Percentiles rank a stretch among this genome's conserved stretches.
Evolutionary conservation across 1,140 invertebrate genomes (phyloP).

Genomic region (Halesus radiatus): DNA sequence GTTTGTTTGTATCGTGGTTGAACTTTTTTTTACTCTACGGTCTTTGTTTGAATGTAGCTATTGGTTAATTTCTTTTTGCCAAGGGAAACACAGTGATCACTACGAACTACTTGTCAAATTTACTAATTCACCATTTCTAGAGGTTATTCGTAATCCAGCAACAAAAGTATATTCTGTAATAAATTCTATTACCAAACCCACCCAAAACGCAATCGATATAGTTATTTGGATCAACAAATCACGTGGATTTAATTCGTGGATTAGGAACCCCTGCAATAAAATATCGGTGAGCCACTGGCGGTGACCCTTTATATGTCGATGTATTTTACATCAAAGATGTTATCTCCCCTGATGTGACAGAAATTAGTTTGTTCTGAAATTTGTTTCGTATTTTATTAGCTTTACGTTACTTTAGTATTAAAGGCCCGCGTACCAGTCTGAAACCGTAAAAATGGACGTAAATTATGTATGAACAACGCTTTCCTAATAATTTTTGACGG

Average conservation of each 20-base stretch:
- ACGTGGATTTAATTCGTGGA: background rate
- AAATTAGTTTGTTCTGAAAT: constrained; percentile 42
- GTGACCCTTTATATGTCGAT: constrained; percentile 21
- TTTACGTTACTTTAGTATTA: background rate
- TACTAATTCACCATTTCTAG: too few species aligned
- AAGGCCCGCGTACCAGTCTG: background rate
- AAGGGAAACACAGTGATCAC: too few species aligned
- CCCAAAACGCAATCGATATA: background rate
- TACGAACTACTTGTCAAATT: too few species aligned
- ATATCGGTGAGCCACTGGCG: background rate
- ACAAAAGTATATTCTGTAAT: too few species aligned
- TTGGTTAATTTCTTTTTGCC: too few species aligned
- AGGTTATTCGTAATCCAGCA: too few species aligned
- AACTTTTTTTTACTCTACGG: too few species aligned
- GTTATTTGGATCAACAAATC: background rate
- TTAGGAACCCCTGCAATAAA: background rate
- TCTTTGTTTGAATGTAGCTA: too few species aligned
- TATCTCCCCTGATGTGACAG: constrained; percentile 38
- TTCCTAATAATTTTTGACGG: constrained; percentile 26
- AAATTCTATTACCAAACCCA: too few species aligned
- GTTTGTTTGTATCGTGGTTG: too few species aligned
- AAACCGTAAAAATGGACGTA: constrained; percentile 4
- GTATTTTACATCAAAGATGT: constrained; percentile 31
- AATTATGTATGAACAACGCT: constrained; percentile 20
- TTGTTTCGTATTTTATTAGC: constrained; percentile 38